Evolutionary conservation across 2,113 vertebrate genomes (phyloP).

Genomic region (Eidolon helvum): DNA sequence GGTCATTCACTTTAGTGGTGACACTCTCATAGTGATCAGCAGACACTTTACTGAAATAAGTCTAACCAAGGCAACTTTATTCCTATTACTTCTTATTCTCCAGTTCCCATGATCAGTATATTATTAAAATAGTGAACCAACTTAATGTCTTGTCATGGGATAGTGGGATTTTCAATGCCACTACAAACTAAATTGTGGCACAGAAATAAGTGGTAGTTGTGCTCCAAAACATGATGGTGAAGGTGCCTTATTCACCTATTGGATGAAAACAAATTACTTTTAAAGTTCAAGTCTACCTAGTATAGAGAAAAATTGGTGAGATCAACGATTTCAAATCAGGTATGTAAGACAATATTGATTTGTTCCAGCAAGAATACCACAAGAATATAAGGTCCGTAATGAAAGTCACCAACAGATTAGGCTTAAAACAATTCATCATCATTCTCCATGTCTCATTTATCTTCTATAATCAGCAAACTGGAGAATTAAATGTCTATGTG

Average conservation of each 20-base stretch:
- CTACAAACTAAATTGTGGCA: neutral
- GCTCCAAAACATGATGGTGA: neutral
- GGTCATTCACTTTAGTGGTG: neutral
- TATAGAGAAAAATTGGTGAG: neutral
- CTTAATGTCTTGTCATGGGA: neutral
- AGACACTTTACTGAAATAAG: neutral
- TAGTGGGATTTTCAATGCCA: neutral
- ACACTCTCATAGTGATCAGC: neutral
- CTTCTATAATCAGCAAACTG: neutral
- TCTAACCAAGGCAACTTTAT: neutral
- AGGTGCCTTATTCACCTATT: neutral
- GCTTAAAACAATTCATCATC: conserved; percentile 23
- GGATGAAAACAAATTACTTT: conserved; percentile 22
- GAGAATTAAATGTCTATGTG: neutral
- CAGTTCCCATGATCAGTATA: neutral
- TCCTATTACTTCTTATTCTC: neutral
- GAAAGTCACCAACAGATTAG: neutral
- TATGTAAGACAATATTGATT: neutral
- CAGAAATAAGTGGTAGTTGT: neutral
- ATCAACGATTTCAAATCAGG: neutral
- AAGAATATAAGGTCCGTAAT: neutral
- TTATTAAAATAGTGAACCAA: neutral
- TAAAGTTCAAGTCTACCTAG: neutral
- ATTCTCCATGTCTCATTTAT: conserved; percentile 2
- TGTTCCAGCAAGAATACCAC: neutral